These are phyloP conservation scores for Drosophila parvula DNA, from an alignment of 1,140 invertebrate species.

Conservation along the genomic window DNA sequence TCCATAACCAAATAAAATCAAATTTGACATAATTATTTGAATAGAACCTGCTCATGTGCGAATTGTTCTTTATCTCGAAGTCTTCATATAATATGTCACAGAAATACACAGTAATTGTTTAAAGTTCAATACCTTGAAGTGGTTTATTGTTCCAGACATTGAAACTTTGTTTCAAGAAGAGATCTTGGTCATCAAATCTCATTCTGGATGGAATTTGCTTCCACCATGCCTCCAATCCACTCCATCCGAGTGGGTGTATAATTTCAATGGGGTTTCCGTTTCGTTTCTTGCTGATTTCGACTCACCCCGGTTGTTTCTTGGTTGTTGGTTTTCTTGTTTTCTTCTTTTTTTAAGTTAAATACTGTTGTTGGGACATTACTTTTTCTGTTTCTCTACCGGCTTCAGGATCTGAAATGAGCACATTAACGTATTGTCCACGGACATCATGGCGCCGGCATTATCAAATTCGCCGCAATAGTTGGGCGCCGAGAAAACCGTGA, in stretches of 20 bases:
- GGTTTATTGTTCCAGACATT: not conserved
- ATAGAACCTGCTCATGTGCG: no score
- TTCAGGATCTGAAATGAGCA: slow-evolving; percentile 16
- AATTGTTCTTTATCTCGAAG: not conserved
- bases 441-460: slow-evolving; percentile 14
- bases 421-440: slow-evolving; percentile 4
- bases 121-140: not conserved
- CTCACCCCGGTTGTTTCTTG: not conserved
- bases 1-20: not conserved
- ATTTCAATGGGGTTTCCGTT: not conserved
- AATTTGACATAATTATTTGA: not conserved
- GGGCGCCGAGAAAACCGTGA: slow-evolving; percentile 8
- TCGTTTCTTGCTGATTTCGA: not conserved
- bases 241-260: no score
- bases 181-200: no score
- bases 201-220: no score
- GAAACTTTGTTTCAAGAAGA: not conserved
- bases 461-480: slow-evolving; percentile 9
- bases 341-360: not conserved
- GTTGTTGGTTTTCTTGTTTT: not conserved
- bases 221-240: no score
- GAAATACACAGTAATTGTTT: slow-evolving; percentile 1
- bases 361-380: not conserved
- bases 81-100: slow-evolving; percentile 1
- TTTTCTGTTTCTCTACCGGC: not conserved